Percentiles rank a stretch among this genome's conserved stretches.
Evolutionary conservation across 2,797 vertebrate species (phyloP).

Genomic region (Dryobates pubescens): DNA sequence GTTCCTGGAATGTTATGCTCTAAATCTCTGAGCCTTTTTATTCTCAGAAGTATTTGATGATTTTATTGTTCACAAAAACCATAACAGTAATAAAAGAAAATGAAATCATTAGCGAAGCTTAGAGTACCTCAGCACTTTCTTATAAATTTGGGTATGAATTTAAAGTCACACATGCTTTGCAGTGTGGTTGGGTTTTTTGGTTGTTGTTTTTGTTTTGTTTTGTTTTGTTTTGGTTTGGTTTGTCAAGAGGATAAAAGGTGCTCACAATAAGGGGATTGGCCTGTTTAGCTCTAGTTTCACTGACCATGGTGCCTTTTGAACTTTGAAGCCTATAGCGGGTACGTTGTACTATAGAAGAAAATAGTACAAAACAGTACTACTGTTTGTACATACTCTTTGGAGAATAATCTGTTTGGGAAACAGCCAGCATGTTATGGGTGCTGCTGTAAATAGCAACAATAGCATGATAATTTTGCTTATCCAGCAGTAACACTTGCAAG

Average conservation of each 20-base stretch:
- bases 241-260: background rate
- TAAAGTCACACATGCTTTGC: background rate
- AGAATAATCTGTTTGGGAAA: background rate
- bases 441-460: slow-evolving; percentile 7
- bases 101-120: background rate
- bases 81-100: slow-evolving; percentile 13
- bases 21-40: slow-evolving; percentile 63
- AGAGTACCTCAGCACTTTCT: background rate
- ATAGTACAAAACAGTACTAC: background rate
- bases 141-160: background rate
- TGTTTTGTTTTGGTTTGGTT: background rate
- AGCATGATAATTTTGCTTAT: slow-evolving; percentile 10
- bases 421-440: background rate
- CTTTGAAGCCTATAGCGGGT: background rate
- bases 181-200: background rate
- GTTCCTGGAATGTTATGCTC: slow-evolving; percentile 58
- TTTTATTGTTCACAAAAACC: slow-evolving; percentile 23
- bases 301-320: background rate
- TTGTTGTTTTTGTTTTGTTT: too few relatives aligned
- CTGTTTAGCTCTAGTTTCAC: background rate
- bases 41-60: slow-evolving; percentile 45
- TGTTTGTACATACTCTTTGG: background rate
- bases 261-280: background rate
- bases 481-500: background rate
- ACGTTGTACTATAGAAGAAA: background rate